Conservation (phyloP, 2,797 vertebrate genomes). For the Limnodromus scolopaceus region DNA sequence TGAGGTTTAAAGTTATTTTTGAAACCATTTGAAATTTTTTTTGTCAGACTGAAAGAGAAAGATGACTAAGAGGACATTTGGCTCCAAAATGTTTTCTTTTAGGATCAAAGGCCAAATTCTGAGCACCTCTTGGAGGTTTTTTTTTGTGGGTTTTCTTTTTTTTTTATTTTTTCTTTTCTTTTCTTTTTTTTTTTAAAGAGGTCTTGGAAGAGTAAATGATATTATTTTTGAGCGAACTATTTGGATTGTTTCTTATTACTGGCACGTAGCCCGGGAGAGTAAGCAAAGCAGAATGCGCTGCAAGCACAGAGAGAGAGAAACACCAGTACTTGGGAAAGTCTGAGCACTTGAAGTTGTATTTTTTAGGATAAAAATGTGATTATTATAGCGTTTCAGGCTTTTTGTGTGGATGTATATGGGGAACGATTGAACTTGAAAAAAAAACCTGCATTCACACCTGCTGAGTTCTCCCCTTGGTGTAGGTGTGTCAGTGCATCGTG, state of each 20-base stretch:
- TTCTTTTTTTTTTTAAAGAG: background rate
- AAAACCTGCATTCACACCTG: background rate
- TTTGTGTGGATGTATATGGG: background rate
- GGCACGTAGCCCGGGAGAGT: constrained; percentile 16
- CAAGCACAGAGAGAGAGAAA: constrained; percentile 1
- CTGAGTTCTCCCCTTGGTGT: background rate
- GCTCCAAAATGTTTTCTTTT: background rate
- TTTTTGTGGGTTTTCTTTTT: background rate
- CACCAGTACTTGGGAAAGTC: background rate
- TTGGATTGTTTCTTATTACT: constrained; percentile 58
- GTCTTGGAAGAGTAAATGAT: constrained; percentile 21
- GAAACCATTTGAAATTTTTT: constrained; percentile 9
- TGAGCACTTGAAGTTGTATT: background rate
- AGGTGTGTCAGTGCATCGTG: accelerated
- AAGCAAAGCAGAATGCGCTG: constrained; percentile 37
- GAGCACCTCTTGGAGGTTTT: background rate
- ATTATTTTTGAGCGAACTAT: constrained; percentile 33
- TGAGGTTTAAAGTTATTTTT: constrained; percentile 50
- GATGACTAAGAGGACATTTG: background rate
- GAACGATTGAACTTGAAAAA: background rate
- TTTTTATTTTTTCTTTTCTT: background rate
- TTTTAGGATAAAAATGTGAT: background rate
- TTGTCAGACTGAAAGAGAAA: constrained; percentile 2
- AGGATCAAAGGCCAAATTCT: background rate
- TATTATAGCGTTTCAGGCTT: background rate